These are phyloP conservation scores for Drosophila nigrodunni DNA, from an alignment of 1,140 invertebrate species.

Conservation along the genomic window DNA sequence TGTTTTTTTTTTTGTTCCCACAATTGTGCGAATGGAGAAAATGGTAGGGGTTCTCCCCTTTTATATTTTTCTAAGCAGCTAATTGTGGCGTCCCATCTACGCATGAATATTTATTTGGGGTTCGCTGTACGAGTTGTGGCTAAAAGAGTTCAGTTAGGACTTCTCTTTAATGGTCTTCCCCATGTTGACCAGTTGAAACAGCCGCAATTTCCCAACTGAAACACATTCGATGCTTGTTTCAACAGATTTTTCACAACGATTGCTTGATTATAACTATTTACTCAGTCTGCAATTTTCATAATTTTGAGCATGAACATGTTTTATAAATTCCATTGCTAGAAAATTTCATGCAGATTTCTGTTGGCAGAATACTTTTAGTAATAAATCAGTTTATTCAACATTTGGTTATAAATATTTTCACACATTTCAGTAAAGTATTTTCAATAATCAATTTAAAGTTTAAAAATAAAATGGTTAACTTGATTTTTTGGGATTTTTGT, in stretches of 20 bases:
- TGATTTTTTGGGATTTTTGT: too few species aligned
- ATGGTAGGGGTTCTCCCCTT: neutral
- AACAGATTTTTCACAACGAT: slow-evolving; percentile 40
- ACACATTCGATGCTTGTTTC: slow-evolving; percentile 22
- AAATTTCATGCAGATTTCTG: too few species aligned
- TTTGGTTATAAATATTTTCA: too few species aligned
- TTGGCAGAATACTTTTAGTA: too few species aligned
- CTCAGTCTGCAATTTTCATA: neutral
- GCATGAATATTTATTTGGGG: slow-evolving; percentile 25
- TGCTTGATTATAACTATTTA: neutral
- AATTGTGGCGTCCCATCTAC: slow-evolving; percentile 41
- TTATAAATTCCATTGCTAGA: too few species aligned
- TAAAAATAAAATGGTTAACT: too few species aligned
- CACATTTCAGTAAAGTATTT: too few species aligned
- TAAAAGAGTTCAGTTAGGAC: slow-evolving; percentile 18
- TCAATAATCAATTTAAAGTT: too few species aligned
- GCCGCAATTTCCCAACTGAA: slow-evolving; percentile 14
- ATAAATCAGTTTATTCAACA: too few species aligned
- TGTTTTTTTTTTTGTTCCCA: slow-evolving; percentile 25
- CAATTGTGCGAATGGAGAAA: slow-evolving; percentile 19
- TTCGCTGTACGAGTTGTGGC: slow-evolving; percentile 12
- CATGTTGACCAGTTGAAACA: slow-evolving; percentile 45
- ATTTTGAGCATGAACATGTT: neutral
- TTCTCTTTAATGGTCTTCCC: neutral
- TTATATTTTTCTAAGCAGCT: slow-evolving; percentile 18